phyloP scores from a whole-genome alignment of 2,888 invertebrate species.

The Drosophila hamatofila region DNA sequence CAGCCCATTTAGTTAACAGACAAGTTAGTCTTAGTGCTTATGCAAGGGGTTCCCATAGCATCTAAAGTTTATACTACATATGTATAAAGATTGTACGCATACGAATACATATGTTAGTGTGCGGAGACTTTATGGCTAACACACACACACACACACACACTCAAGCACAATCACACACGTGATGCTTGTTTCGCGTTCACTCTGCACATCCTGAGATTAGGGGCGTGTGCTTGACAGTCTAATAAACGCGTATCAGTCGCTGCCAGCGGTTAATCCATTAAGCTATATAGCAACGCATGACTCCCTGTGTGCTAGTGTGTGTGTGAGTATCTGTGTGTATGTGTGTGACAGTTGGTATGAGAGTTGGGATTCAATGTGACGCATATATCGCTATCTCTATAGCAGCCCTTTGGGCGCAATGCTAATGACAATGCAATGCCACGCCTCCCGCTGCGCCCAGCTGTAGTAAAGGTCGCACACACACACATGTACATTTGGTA shows the following conservation, averaged over 20 bases:
- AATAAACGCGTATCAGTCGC: constrained; percentile 79
- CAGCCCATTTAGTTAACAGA: constrained; percentile 35
- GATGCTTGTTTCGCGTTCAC: constrained; percentile 43
- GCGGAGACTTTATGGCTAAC: constrained; percentile 34
- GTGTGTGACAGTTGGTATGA: constrained; percentile 40
- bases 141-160: constrained; percentile 12
- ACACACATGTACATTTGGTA: not conserved
- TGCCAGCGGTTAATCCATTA: constrained; percentile 81
- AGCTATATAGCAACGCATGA: constrained; percentile 51
- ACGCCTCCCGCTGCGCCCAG: constrained; percentile 61
- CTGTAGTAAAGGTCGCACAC: constrained; percentile 53
- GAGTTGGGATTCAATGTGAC: constrained; percentile 61
- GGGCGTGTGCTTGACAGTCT: constrained; percentile 75
- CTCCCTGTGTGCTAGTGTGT: not conserved
- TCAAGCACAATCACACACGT: constrained; percentile 28
- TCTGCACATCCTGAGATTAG: constrained; percentile 62
- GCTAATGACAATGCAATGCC: constrained; percentile 76
- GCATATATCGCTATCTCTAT: constrained; percentile 53
- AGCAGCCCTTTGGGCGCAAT: constrained; percentile 45
- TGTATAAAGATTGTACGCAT: constrained; percentile 6
- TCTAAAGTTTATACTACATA: not conserved
- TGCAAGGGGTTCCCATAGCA: constrained; percentile 12
- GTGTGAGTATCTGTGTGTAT: constrained; percentile 15
- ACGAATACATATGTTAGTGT: constrained; percentile 11
- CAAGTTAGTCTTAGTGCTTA: constrained; percentile 37